Base-by-base conservation (phyloP, 2,797 vertebrate species). In the Eptatretus atami region DNA sequence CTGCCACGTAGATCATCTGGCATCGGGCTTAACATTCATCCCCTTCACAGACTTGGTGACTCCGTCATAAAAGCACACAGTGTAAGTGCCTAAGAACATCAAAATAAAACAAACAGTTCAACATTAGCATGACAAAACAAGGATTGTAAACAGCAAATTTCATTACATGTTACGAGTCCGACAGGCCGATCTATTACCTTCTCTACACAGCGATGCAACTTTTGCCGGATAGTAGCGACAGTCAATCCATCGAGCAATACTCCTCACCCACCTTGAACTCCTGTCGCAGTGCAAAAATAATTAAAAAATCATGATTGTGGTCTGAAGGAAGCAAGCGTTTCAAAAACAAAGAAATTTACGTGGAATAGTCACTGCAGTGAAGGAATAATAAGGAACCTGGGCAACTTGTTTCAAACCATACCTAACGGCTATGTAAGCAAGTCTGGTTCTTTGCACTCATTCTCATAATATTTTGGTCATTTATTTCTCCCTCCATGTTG, bases 21-120 rank as follows among this genome's bases (percentile, higher is more conserved):
- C 83, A 82, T 86, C 65, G 84, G n/a, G 79, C 78, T 93, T 96
- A 70, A 96, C 76, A 70, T 93, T 86, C 68, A 88, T 84, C 68
- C 82, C 82, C 75, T 90, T 96, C 71, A 96, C 87, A 6, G 81
- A 90, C n/a, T 84, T 83, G 73, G 95, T 74, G 71, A 96, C 84
- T 57, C 87, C 88, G 69, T 96, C 90, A 67, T n/a, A 93, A 76
- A 96, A 96, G 61, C 84, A 85, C 71, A 96, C 88, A 52, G 83
- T 95, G 76, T 90, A 96, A 9, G 82, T 85, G 69, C 82, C 88
- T 96, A 72, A 71, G 4, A 44, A 44, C 31, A 44, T 44, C 31
- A 44, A 44, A 44, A 44, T 44, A 44, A 44, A 78, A 74, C 10
- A 70, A 53, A 64, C 77, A 70, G 68, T 52, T 60, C 15, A 67